A percentile compares a stretch with the other conserved stretches of the same genome.
Conservation (phyloP, 2,888 invertebrate species). For the Malthinus flaveolus region DNA sequence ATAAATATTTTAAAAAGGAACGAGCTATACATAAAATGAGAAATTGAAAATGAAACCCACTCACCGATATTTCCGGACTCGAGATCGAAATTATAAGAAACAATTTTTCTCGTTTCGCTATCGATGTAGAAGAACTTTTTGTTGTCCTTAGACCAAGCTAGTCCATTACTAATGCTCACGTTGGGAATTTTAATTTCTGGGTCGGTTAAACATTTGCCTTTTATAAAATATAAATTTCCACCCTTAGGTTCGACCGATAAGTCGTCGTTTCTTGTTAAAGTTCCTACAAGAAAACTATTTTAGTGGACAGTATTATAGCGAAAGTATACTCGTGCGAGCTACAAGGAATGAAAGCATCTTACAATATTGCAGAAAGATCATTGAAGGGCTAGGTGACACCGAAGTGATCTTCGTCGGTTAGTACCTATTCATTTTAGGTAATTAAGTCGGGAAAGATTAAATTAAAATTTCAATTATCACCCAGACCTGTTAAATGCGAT, state of each 20-base stretch:
- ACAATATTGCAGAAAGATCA: no score
- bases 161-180: slow-evolving; percentile 72
- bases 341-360: no score
- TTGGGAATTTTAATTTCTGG: slow-evolving; percentile 36
- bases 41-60: background rate
- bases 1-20: background rate
- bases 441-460: no score
- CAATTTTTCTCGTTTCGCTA: slow-evolving; percentile 64
- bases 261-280: slow-evolving; percentile 34
- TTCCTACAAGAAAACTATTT: slow-evolving; percentile 26
- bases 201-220: slow-evolving; percentile 29
- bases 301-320: no score
- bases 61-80: slow-evolving; percentile 54
- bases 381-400: no score
- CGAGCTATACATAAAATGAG: background rate
- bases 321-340: no score
- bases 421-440: no score
- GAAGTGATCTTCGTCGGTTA: no score
- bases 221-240: slow-evolving; percentile 32
- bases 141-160: slow-evolving; percentile 71
- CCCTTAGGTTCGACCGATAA: slow-evolving; percentile 31
- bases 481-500: no score
- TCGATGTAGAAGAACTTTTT: slow-evolving; percentile 76
- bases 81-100: slow-evolving; percentile 68
- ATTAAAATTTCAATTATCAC: no score